Evolutionary conservation across 37 sponge, comb jelly and placozoan species (phyloP).

Genomic region (Oopsacas minuta): DNA sequence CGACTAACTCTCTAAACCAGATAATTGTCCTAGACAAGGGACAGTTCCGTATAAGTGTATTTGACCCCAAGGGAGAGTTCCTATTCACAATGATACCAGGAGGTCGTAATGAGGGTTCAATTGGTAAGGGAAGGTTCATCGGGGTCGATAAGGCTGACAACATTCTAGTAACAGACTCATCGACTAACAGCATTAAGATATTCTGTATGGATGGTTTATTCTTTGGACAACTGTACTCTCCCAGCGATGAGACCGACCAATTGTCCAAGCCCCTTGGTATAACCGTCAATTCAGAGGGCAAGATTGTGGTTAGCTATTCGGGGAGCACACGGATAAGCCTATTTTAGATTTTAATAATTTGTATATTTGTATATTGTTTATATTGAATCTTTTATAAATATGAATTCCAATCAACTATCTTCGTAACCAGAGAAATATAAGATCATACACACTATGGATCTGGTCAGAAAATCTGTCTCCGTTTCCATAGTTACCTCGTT

Average conservation of each 20-base stretch:
- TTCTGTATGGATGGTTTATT: constrained; percentile 7
- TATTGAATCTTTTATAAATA: too few species aligned
- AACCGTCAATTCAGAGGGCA: constrained; percentile 6
- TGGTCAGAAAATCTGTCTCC: too few species aligned
- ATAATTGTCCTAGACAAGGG: neutral
- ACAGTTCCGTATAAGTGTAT: neutral
- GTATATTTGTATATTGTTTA: neutral
- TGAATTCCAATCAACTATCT: too few species aligned
- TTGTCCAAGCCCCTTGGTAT: constrained; percentile 11
- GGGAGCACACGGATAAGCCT: neutral
- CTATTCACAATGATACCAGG: constrained; percentile 7
- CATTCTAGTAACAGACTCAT: neutral
- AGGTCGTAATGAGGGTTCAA: neutral
- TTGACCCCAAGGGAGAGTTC: neutral
- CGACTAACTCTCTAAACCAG: neutral
- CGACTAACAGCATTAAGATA: constrained; percentile 1
- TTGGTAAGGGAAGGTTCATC: neutral
- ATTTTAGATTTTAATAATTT: neutral
- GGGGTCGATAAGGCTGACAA: constrained; percentile 13
- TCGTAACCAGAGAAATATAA: too few species aligned
- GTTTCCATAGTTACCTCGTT: too few species aligned
- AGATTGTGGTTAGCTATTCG: constrained; percentile 5
- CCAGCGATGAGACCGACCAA: neutral
- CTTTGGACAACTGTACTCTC: constrained; percentile 14
- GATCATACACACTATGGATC: too few species aligned